Percentiles rank a stretch among this genome's conserved stretches.
Conservation (phyloP, 2,113 vertebrate genomes). For the Anser brachyrhynchus region DNA sequence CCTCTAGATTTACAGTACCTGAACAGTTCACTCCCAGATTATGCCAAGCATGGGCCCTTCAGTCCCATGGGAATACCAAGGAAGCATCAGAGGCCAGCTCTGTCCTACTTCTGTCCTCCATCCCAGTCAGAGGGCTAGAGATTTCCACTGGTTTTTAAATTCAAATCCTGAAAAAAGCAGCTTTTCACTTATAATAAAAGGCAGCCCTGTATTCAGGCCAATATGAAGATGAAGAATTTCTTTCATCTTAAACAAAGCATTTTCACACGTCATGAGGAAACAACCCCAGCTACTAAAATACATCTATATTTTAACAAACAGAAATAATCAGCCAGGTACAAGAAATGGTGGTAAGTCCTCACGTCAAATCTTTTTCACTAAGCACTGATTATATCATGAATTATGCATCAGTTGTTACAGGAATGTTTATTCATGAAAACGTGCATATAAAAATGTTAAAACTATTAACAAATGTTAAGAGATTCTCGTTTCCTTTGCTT, state of each 20-base stretch:
- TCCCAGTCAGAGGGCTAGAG: not conserved
- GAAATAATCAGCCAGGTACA: conserved; percentile 44
- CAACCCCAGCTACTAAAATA: conserved; percentile 28
- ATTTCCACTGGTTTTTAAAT: not conserved
- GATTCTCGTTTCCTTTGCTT: conserved; percentile 16
- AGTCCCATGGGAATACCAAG: not conserved
- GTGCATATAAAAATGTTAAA: conserved; percentile 23
- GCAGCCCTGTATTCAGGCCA: conserved; percentile 18
- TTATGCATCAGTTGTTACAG: conserved; percentile 47
- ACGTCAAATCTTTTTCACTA: not conserved
- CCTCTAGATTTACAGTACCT: rapidly evolving
- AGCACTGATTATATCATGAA: conserved; percentile 52
- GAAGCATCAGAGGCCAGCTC: not conserved
- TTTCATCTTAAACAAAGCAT: conserved; percentile 59
- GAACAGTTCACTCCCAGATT: not conserved
- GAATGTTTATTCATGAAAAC: conserved; percentile 37
- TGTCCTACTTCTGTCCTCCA: not conserved
- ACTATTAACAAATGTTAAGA: conserved; percentile 37
- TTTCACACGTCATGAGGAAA: conserved; percentile 31
- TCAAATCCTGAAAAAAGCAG: not conserved
- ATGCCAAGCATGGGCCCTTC: rapidly evolving
- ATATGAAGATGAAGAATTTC: not conserved
- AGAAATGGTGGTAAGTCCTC: not conserved
- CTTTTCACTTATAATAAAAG: not conserved
- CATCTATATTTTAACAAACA: conserved; percentile 45